Base-by-base conservation (phyloP, 37 sponge, comb jelly and placozoan species). In the Eunapius fragilis region DNA sequence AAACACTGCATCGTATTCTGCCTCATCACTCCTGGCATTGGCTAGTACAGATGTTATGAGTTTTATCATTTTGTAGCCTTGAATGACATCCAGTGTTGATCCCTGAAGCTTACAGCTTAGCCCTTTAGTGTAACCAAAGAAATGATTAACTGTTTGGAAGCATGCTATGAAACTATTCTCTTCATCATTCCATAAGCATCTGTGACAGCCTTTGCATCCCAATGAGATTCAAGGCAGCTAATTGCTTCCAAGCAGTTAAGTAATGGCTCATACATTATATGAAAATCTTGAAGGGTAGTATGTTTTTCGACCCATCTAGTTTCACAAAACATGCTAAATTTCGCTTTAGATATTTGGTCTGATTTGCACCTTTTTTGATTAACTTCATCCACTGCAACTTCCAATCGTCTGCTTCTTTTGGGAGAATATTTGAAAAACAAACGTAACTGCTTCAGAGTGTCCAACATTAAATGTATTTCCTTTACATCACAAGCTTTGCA, bases 391-490 rank as follows among this genome's bases (percentile, higher is more conserved):
- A 83, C 45, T 49, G 33, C 33, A 32, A 26, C 22, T 27, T 83
- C 84, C 49, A 83, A 47, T 74, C 30, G 31, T 27, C 74, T 26
- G 25, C 34, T 31, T 74, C 84, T 73, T 49, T 72, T 83, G 26
- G 84, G 84, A 33, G 84, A 83, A 47, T 83, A 83, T 80, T 58
- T 77, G 79, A 86, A 78, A 37, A 75, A 86, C 49, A 80, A 25
- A 30, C 87, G 81, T 26, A 87, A 26, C 19, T 38, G 74, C 26
- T 80, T 87, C 71, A 86, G 35, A 68, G 35, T 26, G 23, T 69
- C 24, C 24, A 87, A 33, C 87, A 87, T 80, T 45, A n/a, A 31
- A 23, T 80, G 87, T 32, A 87, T 87, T 37, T 77, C 77, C n/a
- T 68, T 24, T 31, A 80, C 58, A 78, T 69, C 58, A 36, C 82